Base-by-base conservation (phyloP, 1,140 invertebrate genomes). In the Drosophila orosa region DNA sequence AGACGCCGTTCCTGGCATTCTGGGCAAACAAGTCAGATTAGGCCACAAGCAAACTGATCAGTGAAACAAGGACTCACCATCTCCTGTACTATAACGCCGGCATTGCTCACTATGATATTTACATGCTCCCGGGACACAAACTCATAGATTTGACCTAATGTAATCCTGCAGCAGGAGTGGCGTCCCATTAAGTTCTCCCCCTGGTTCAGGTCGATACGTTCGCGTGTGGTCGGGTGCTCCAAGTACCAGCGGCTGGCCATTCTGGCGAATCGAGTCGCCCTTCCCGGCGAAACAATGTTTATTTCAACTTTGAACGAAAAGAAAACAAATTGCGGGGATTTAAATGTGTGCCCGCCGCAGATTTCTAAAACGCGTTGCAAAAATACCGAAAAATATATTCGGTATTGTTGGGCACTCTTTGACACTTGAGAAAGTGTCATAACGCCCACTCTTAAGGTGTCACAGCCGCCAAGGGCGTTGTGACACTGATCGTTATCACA, bases 111-210 rank as follows among this genome's bases (percentile, higher is more conserved):
- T 15, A 58, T 50, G 3, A 87, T 44, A 8, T 89, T 80, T 0
- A 74, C 71, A 48, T 87, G 83, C n/a, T 73, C 44, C 8, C 84
- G 61, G 0, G 83, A 87, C n/a, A 87, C 19, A 39, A 33, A 87
- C 0, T 69, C 39, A 22, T 80, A 83, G 0, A 5, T 10, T 15
- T 44, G 33, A 0, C n/a, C 29, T 10, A 89, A 17, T 0, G 63
- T 42, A 39, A 89, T 61, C 3, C 31, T 74, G 59, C 83, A 87
- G 8, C 31, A 10, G 0, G 83, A 86, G 25, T 86, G 83, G 0
- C 83, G 52, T 3, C 83, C 83, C 5, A 87, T 27, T 3, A 37
- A 33, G 24, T 71, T 80, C 3, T 74, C 54, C 3, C 83, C 83
- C 3, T 45, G 13, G 15, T 44, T 39, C 7, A 87, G 33, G 4